Conservation (phyloP, 1,140 invertebrate species). For the Drosophila equinoxialis region DNA sequence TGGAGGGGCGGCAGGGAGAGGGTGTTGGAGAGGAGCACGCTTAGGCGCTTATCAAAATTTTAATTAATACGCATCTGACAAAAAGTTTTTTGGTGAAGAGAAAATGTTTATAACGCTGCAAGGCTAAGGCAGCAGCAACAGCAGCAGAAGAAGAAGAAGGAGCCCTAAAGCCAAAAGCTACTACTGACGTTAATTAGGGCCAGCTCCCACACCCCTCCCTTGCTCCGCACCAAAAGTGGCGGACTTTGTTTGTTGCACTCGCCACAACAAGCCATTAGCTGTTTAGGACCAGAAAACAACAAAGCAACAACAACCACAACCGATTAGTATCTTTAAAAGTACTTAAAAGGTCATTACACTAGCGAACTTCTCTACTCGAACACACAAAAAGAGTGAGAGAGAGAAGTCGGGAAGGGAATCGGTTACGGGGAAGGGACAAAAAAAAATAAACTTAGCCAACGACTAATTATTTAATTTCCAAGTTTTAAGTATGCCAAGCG, state of each 20-base stretch:
- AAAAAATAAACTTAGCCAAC: constrained; percentile 63
- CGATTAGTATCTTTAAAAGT: constrained; percentile 81
- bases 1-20: background rate
- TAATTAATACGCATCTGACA: constrained; percentile 78
- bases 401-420: background rate
- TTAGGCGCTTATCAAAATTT: constrained; percentile 74
- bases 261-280: constrained; percentile 53
- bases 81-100: constrained; percentile 58
- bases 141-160: constrained; percentile 3
- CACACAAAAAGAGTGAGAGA: background rate
- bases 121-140: constrained; percentile 22
- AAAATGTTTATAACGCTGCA: constrained; percentile 58
- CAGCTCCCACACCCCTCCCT: constrained; percentile 31
- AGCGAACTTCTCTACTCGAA: constrained; percentile 42
- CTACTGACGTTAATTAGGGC: constrained; percentile 73
- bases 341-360: constrained; percentile 81
- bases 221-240: constrained; percentile 40
- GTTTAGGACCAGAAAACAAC: constrained; percentile 48
- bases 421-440: background rate
- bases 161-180: constrained; percentile 57
- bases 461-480: constrained; percentile 80
- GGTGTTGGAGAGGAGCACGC: background rate
- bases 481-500: constrained; percentile 71
- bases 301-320: constrained; percentile 40
- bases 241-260: constrained; percentile 54